phyloP scores from a whole-genome alignment of 2,797 vertebrate genomes.

The Fratercula arctica region DNA sequence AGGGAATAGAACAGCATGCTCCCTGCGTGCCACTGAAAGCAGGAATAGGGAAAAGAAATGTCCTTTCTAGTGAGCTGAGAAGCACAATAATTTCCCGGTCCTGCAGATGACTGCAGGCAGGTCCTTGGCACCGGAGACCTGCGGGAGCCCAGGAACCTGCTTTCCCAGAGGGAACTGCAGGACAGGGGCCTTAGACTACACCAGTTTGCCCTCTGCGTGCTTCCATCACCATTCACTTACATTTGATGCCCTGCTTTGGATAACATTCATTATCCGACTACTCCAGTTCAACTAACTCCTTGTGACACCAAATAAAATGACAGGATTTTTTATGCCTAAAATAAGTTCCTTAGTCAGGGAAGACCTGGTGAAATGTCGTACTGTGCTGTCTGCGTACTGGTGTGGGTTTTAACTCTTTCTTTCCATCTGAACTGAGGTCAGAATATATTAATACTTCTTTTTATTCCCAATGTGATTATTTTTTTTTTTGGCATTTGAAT shows the following conservation, averaged over 20 bases:
- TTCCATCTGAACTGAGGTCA: neutral
- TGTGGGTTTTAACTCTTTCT: neutral
- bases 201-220: neutral
- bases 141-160: neutral
- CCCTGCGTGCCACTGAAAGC: neutral
- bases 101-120: neutral
- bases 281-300: neutral
- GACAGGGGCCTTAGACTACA: neutral
- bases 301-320: neutral
- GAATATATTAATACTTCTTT: neutral
- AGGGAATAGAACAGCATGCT: neutral
- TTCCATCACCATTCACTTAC: neutral
- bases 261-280: neutral
- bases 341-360: neutral
- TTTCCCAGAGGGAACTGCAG: neutral
- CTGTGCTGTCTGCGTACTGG: neutral
- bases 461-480: neutral
- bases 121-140: neutral
- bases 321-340: neutral
- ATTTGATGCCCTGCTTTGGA: neutral
- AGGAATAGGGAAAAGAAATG: neutral
- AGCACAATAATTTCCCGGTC: slow-evolving; percentile 21
- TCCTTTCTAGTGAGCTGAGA: slow-evolving; percentile 7
- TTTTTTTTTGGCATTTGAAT: neutral
- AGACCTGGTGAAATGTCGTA: neutral